These are phyloP conservation scores for Drosophila ohnishii DNA, from an alignment of 1,140 invertebrate genomes.

Conservation along the genomic window DNA sequence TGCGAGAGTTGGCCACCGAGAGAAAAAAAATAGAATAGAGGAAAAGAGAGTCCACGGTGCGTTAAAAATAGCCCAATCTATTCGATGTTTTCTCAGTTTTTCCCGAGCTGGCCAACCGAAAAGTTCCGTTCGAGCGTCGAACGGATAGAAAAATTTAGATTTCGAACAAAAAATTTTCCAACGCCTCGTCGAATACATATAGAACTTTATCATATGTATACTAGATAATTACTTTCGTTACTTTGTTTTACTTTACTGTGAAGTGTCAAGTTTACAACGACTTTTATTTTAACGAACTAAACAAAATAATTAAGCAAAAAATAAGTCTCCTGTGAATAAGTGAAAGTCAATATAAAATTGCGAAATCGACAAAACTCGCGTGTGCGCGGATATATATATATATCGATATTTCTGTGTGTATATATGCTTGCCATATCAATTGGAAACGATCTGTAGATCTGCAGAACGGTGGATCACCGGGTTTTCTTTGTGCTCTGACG, in stretches of 20 bases:
- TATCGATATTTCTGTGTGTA: slow-evolving; percentile 19
- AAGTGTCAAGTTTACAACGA: slow-evolving; percentile 2
- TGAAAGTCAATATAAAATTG: slow-evolving; percentile 75
- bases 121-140: slow-evolving; percentile 57
- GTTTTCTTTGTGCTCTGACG: slow-evolving; percentile 30
- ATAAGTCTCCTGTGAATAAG: slow-evolving; percentile 30
- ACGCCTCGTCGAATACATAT: slow-evolving; percentile 53
- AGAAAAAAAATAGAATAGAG: slow-evolving; percentile 6
- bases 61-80: slow-evolving; percentile 75
- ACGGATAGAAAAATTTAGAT: slow-evolving; percentile 56
- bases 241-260: not conserved
- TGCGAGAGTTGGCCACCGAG: slow-evolving; percentile 25
- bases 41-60: slow-evolving; percentile 5
- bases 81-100: slow-evolving; percentile 74
- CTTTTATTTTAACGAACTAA: not conserved
- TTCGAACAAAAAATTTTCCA: slow-evolving; percentile 60
- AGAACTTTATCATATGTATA: slow-evolving; percentile 64
- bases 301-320: not conserved
- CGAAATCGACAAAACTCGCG: slow-evolving; percentile 67
- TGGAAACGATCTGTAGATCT: slow-evolving; percentile 23
- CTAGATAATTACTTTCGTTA: slow-evolving; percentile 56
- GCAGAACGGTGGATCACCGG: slow-evolving; percentile 24
- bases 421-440: slow-evolving; percentile 32
- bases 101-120: slow-evolving; percentile 68
- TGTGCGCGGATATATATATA: slow-evolving; percentile 40